These are phyloP conservation scores for Mesoclemmys tuberculata DNA, from an alignment of 2,113 vertebrate genomes.

Conservation along the genomic window DNA sequence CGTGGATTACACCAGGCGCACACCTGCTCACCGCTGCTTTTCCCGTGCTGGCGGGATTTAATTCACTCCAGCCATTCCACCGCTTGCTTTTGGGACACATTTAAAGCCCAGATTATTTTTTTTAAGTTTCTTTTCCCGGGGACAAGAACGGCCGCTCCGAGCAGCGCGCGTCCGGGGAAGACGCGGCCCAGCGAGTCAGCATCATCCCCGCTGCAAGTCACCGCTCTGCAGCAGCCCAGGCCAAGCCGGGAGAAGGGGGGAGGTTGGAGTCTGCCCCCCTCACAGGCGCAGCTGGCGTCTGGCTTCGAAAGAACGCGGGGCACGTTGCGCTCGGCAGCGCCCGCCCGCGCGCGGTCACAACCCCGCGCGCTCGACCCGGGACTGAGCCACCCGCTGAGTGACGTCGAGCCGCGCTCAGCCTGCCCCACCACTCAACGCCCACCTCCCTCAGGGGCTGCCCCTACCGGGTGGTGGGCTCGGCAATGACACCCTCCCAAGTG, in stretches of 20 bases:
- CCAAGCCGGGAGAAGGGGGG: too few species aligned
- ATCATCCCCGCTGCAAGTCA: too few species aligned
- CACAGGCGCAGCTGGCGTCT: too few species aligned
- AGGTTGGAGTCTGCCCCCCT: too few species aligned
- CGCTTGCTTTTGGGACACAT: not conserved
- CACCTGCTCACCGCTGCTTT: not conserved
- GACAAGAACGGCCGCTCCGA: rapidly evolving
- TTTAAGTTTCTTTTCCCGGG: not conserved
- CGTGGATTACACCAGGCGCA: not conserved
- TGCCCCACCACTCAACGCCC: not conserved
- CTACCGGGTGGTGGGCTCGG: too few species aligned
- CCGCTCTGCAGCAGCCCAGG: too few species aligned
- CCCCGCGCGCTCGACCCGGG: too few species aligned
- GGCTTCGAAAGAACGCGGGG: not conserved
- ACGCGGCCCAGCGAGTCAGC: too few species aligned
- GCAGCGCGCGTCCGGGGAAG: not conserved
- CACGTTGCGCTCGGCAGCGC: too few species aligned
- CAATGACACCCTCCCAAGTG: not conserved
- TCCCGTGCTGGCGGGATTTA: not conserved
- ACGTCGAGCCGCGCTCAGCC: not conserved
- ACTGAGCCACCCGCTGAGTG: not conserved
- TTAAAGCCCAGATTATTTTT: not conserved
- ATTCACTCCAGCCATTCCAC: not conserved
- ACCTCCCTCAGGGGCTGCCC: too few species aligned
- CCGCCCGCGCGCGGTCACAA: not conserved